Percentiles rank a stretch among this genome's conserved stretches.
These are phyloP conservation scores for Iphiclides podalirius DNA, from an alignment of 2,888 invertebrate species.

Conservation along the genomic window DNA sequence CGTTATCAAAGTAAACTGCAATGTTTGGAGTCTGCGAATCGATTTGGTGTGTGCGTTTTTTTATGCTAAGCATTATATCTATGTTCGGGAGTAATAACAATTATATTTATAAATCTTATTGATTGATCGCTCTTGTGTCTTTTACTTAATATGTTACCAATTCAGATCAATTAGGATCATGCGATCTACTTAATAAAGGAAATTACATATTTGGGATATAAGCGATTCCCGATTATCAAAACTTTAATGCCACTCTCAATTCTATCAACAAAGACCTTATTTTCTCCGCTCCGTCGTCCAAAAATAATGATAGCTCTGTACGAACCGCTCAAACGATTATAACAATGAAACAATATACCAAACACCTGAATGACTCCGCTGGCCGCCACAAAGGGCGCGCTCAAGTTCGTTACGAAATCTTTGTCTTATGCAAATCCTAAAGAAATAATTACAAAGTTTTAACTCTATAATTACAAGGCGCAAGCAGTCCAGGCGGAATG, in stretches of 20 bases:
- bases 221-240: neutral
- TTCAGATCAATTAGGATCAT: too few relatives aligned
- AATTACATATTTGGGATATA: neutral
- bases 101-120: too few relatives aligned
- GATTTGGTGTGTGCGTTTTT: too few relatives aligned
- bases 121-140: too few relatives aligned
- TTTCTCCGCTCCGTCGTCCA: neutral
- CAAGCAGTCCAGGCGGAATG: slow-evolving; percentile 57
- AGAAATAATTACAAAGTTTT: slow-evolving; percentile 38
- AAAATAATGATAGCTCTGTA: neutral
- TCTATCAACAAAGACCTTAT: neutral
- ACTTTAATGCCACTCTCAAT: neutral
- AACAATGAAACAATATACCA: slow-evolving; percentile 13
- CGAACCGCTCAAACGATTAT: neutral
- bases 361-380: slow-evolving; percentile 13
- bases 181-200: neutral
- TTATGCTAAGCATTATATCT: too few relatives aligned
- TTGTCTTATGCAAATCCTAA: slow-evolving; percentile 46
- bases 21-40: too few relatives aligned
- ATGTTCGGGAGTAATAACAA: too few relatives aligned
- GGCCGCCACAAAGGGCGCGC: slow-evolving; percentile 8
- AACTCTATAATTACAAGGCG: slow-evolving; percentile 50
- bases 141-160: too few relatives aligned
- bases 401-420: slow-evolving; percentile 31
- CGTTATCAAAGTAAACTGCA: too few relatives aligned